phyloP scores from a whole-genome alignment of 2,113 vertebrate genomes.

The Lagopus leucura region DNA sequence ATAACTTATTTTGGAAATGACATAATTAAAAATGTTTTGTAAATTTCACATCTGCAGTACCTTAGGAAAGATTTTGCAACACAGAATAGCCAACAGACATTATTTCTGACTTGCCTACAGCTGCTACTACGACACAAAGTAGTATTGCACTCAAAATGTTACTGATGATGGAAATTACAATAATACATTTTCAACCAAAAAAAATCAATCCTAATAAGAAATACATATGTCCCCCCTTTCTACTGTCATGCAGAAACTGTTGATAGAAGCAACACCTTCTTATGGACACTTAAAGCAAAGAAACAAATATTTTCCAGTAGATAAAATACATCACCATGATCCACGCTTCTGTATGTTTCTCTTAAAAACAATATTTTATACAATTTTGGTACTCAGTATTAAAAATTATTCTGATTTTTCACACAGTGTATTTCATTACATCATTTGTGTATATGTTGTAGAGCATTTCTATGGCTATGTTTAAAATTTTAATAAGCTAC shows the following conservation, averaged over 20 bases:
- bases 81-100: neutral
- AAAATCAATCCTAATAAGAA: neutral
- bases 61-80: neutral
- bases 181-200: neutral
- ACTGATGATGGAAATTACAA: neutral
- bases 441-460: neutral
- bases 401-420: neutral
- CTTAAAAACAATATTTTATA: neutral
- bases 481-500: neutral
- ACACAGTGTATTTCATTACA: neutral
- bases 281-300: neutral
- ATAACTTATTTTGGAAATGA: neutral
- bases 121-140: neutral
- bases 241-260: neutral
- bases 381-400: neutral
- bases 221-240: neutral
- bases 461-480: neutral
- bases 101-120: neutral
- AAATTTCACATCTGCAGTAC: neutral
- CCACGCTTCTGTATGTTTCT: neutral
- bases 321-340: neutral
- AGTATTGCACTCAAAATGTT: neutral
- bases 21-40: neutral
- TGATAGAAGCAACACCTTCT: neutral
- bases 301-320: neutral